These are phyloP conservation scores for Trogon melanurus DNA, from an alignment of 2,113 vertebrate species.

Conservation along the genomic window DNA sequence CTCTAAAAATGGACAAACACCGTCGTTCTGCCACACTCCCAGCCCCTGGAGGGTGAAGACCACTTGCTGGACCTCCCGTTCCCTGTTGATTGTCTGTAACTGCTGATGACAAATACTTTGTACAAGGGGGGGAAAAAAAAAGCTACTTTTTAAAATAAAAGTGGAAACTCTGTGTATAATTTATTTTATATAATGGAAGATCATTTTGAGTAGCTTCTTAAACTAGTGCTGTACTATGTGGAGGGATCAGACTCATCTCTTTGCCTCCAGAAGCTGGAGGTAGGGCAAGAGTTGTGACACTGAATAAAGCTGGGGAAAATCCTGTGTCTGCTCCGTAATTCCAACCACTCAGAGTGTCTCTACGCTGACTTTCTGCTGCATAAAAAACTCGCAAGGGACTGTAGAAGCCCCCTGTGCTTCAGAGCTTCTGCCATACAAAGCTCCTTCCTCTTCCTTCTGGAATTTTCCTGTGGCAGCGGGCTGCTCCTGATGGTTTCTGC, in stretches of 20 bases:
- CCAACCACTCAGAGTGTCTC: background rate
- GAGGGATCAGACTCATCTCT: background rate
- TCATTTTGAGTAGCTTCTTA: background rate
- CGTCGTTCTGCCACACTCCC: background rate
- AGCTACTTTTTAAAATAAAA: background rate
- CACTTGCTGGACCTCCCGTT: background rate
- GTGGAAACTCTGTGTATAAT: background rate
- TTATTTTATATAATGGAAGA: constrained; percentile 11
- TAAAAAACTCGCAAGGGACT: background rate
- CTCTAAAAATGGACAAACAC: background rate
- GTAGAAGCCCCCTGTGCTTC: background rate
- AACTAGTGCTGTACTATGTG: background rate
- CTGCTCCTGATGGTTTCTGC: background rate
- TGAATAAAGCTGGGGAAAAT: constrained; percentile 24
- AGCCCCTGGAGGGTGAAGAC: background rate
- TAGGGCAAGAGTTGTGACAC: background rate
- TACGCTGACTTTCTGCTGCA: background rate
- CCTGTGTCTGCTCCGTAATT: background rate
- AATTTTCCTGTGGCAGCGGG: accelerated
- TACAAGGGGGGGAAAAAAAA: background rate
- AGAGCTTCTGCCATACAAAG: background rate
- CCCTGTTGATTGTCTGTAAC: background rate
- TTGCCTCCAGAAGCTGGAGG: background rate
- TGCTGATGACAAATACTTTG: constrained; percentile 2
- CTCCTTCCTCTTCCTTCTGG: background rate